Base-by-base conservation (phyloP, 2,888 invertebrate genomes). In the Philereme vetulata region DNA sequence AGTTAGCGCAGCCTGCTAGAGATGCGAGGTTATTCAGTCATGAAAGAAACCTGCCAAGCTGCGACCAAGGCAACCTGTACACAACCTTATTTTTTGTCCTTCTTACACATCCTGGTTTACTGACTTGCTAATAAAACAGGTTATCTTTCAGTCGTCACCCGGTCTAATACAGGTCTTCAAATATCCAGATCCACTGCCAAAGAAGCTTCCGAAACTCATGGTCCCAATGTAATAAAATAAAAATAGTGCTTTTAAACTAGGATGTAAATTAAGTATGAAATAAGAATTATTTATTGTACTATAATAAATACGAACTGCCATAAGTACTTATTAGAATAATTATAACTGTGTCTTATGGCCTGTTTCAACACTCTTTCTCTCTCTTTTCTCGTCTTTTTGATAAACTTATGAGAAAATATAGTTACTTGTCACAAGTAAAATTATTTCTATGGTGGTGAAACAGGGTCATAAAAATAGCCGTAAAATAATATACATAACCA, bases 281-380 rank as follows among this genome's bases (percentile, higher is more conserved):
- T 67, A 71, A 72, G 54, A 72, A 77, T 78, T 89, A 88, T 89
- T 89, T 88, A 88, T 89, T 88, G 81, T 84, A 80, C 65, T 72
- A 60, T 81, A 80, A 75, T 71, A 56, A 78, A 77, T 81, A 76
- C 71, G 76, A 86, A 86, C 82, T 89, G 90, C 90, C 89, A 89
- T 90, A 90, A 88, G 88, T 87, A 72, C 66, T 68, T 73, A 84
- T 74, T 78, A 84, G 72, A 72, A 56, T 68, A 75, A 7, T 62
- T 51, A 50, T 62, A 64, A 52, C 58, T 51, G 43, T 53, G n/a
- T 51, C 11, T 51, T 46, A 55, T 50, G 59, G 10, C 54, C 54
- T 43, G 54, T 59, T 54, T 54, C 51, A 56, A 44, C 51, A 33
- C 45, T 44, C 3, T 5, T 49, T n/a, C n/a, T n/a, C n/a, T n/a